A percentile compares a stretch with the other conserved stretches of the same genome.
Evolutionary conservation across 2,888 invertebrate species (phyloP).

Genomic region (Octonoba sinensis): DNA sequence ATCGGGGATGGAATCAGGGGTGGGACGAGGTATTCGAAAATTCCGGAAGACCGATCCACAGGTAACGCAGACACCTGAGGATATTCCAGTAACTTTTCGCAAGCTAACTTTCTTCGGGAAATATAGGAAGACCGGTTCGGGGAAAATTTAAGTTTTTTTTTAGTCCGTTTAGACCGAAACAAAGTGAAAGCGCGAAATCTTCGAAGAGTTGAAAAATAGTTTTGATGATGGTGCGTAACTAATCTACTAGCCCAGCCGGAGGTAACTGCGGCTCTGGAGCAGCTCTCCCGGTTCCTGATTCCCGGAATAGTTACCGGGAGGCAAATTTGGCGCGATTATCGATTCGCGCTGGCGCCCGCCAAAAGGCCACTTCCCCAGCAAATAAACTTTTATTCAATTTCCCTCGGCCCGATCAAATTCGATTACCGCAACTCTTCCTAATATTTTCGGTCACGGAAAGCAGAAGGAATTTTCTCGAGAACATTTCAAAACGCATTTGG

Average conservation of each 20-base stretch:
- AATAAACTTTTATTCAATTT: no score
- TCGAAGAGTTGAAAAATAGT: not conserved
- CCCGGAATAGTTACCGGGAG: conserved; percentile 33
- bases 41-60: conserved; percentile 40
- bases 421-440: no score
- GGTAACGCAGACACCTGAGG: conserved; percentile 13
- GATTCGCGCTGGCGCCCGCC: not conserved
- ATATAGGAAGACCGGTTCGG: not conserved
- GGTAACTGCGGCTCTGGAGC: conserved; percentile 48
- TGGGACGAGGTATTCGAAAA: conserved; percentile 12
- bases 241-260: conserved; percentile 49
- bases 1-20: not conserved
- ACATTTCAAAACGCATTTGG: no score
- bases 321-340: conserved; percentile 27
- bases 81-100: not conserved
- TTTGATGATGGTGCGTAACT: conserved; percentile 35
- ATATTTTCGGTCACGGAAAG: no score
- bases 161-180: no score
- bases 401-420: no score
- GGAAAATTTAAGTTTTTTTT: not conserved
- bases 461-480: no score
- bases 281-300: conserved; percentile 31
- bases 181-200: no score
- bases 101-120: conserved; percentile 1
- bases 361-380: no score